These are phyloP conservation scores for Monochamus alternatus DNA, from an alignment of 2,888 invertebrate genomes.

Conservation along the genomic window DNA sequence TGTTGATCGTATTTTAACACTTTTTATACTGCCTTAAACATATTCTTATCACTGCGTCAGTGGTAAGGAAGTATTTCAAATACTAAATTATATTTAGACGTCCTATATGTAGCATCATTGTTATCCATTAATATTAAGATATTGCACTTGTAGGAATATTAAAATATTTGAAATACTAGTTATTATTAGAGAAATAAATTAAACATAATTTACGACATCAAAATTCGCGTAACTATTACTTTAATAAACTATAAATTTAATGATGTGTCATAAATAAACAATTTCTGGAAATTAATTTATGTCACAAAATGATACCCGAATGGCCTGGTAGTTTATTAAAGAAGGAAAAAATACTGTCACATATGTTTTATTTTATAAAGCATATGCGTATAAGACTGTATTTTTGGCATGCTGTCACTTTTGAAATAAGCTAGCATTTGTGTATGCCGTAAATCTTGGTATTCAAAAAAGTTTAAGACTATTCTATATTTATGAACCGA, in stretches of 20 bases:
- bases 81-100: too few relatives aligned
- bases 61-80: too few relatives aligned
- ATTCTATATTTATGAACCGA: slow-evolving; percentile 60
- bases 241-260: slow-evolving; percentile 15
- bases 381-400: slow-evolving; percentile 59
- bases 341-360: slow-evolving; percentile 47
- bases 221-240: background rate
- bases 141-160: too few relatives aligned
- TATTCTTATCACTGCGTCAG: too few relatives aligned
- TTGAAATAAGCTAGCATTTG: slow-evolving; percentile 65
- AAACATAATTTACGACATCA: background rate
- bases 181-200: slow-evolving; percentile 6
- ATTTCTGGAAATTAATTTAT: slow-evolving; percentile 20
- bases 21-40: too few relatives aligned
- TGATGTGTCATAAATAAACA: background rate
- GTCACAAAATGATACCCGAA: slow-evolving; percentile 31
- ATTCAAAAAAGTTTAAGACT: slow-evolving; percentile 58
- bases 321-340: slow-evolving; percentile 12
- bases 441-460: slow-evolving; percentile 62
- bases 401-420: slow-evolving; percentile 64
- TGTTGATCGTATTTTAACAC: too few relatives aligned
- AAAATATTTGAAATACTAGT: background rate
- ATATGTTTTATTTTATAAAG: slow-evolving; percentile 56
- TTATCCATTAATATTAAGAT: too few relatives aligned
- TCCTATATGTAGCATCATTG: too few relatives aligned